phyloP scores from a whole-genome alignment of 2,797 vertebrate genomes.

The Capromys pilorides region DNA sequence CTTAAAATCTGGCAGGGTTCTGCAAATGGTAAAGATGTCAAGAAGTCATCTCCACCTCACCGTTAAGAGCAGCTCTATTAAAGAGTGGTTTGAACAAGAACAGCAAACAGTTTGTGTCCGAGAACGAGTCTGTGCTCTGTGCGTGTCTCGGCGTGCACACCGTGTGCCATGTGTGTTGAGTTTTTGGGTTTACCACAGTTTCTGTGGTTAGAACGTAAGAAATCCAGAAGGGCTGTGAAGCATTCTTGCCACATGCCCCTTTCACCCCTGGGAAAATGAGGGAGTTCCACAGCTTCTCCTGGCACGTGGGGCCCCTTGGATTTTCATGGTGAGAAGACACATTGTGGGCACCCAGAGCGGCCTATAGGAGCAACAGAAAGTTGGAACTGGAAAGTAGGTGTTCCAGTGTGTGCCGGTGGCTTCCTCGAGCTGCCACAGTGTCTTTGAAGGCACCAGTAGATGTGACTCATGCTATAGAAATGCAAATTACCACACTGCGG shows the following conservation, averaged over 20 bases:
- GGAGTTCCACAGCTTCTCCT: neutral
- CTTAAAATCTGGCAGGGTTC: neutral
- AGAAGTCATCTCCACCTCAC: rapidly evolving
- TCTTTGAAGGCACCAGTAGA: neutral
- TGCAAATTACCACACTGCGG: neutral
- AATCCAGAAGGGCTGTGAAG: neutral
- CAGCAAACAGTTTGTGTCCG: neutral
- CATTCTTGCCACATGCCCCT: neutral
- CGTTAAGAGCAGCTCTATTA: neutral
- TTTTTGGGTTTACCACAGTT: neutral
- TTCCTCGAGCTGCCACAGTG: neutral
- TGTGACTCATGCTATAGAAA: neutral
- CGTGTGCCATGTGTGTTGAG: neutral
- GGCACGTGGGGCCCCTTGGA: neutral
- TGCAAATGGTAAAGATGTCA: neutral
- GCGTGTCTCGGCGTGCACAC: neutral
- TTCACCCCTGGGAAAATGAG: neutral
- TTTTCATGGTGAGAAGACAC: neutral
- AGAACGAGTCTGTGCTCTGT: rapidly evolving
- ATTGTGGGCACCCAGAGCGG: neutral
- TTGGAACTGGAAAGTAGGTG: neutral
- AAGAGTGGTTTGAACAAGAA: constrained; percentile 17
- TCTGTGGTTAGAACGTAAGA: neutral
- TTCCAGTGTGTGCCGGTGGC: neutral
- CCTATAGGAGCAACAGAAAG: neutral